phyloP scores from a whole-genome alignment of 2,113 vertebrate genomes.

The Osmerus mordax region DNA sequence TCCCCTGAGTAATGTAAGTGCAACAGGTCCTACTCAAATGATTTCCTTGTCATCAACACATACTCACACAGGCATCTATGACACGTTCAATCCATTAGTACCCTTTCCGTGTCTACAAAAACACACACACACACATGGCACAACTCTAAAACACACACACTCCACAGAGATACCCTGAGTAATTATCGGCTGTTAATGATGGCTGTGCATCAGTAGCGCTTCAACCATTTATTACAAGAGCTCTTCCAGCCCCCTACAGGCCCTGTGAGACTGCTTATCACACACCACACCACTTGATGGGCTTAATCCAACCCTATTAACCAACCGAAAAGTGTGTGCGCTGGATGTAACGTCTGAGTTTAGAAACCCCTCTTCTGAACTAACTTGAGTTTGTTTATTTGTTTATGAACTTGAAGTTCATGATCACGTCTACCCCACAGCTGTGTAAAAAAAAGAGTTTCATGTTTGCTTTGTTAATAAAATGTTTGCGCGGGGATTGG shows the following conservation, averaged over 20 bases:
- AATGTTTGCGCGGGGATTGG: too few species aligned
- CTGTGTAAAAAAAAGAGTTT: too few species aligned
- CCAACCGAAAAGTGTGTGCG: conserved; percentile 59
- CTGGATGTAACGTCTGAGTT: conserved; percentile 39
- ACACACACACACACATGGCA: not conserved
- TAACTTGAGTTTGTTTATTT: not conserved
- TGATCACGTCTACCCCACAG: too few species aligned
- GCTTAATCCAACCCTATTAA: conserved; percentile 73
- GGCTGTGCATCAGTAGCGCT: conserved; percentile 67
- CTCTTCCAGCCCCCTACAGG: conserved; percentile 60
- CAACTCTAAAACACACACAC: conserved; percentile 20
- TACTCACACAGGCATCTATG: conserved; percentile 32
- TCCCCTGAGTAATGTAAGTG: too few species aligned
- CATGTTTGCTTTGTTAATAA: too few species aligned
- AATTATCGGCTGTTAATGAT: conserved; percentile 78
- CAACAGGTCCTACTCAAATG: too few species aligned
- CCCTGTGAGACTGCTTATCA: conserved; percentile 70
- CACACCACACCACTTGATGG: conserved; percentile 66
- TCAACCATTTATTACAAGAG: conserved; percentile 74
- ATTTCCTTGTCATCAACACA: conserved; percentile 16
- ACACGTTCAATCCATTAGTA: too few species aligned
- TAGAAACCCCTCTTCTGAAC: conserved; percentile 5
- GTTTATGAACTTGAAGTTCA: not conserved
- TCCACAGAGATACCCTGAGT: conserved; percentile 66
- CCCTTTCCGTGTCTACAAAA: too few species aligned